A percentile compares a stretch with the other conserved stretches of the same genome.
Conservation (phyloP, 2,113 vertebrate genomes). For the Bubo blakistoni region DNA sequence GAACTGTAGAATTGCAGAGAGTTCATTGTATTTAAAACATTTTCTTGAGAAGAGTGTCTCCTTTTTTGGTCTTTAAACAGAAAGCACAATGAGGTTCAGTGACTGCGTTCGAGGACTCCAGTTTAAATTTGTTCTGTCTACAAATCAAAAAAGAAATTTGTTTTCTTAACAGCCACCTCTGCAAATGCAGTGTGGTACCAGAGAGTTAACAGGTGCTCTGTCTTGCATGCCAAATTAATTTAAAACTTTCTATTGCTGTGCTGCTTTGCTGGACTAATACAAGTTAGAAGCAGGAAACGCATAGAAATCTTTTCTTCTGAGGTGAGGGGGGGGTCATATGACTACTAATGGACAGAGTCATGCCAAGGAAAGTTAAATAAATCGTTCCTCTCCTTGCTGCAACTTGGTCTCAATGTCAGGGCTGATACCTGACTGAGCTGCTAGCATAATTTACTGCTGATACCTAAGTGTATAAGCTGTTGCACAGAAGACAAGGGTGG, state of each 20-base stretch:
- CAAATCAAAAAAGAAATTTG: slow-evolving; percentile 50
- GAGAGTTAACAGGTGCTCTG: slow-evolving; percentile 17
- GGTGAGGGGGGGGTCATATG: too few species aligned
- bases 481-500: neutral
- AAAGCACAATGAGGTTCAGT: neutral
- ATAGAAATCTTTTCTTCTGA: neutral
- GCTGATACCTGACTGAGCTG: neutral
- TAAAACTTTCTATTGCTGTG: neutral
- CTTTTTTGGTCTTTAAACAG: slow-evolving; percentile 31
- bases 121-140: slow-evolving; percentile 48
- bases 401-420: neutral
- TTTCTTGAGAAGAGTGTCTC: neutral
- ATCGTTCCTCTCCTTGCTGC: neutral
- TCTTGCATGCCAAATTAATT: slow-evolving; percentile 29
- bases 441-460: neutral
- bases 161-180: slow-evolving; percentile 55
- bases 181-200: slow-evolving; percentile 1
- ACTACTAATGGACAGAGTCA: neutral
- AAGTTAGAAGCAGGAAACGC: neutral
- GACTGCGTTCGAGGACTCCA: slow-evolving; percentile 17
- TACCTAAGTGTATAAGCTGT: neutral
- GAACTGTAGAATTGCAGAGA: neutral
- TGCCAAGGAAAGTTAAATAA: neutral
- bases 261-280: neutral
- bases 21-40: neutral